Base-by-base conservation (phyloP, 2,888 invertebrate genomes). In the Cephonodes hylas region DNA sequence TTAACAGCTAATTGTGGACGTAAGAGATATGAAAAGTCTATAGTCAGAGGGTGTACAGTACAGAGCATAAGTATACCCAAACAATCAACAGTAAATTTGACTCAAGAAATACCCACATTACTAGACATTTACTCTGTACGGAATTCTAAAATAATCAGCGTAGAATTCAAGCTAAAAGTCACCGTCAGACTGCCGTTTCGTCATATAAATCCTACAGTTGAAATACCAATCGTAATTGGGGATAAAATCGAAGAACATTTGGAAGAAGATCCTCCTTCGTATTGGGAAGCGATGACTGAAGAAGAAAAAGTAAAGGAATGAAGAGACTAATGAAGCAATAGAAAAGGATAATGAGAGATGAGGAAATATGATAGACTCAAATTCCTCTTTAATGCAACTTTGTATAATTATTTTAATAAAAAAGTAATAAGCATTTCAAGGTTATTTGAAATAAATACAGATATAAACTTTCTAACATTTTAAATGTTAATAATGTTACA, bases 211-310 rank as follows among this genome's bases (percentile, higher is more conserved):
- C 58, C 67, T 7, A 62, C 63, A 4, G 48, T 65, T 0, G 67
- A 75, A 34, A 64, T 76, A 15, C 77, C 77, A 42, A 66, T 81
- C 42, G 71, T 74, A 2, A 72, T 80, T 42, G 75, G 76, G 13
- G 68, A 71, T 23, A 66, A 48, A 58, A 13, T 46, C n/a, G 59
- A 23, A 38, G 57, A 62, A 15, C 18, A 42, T 7, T 27, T 44
- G 13, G 66, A 68, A 42, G 61, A 63, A 10, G 63, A 63, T n/a
- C 70, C 72, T 25, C 73, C 74, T 6, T 68, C 72, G 0, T 73
- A 73, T 45, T 73, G 72, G 67, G 66, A 74, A 61, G 67, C 48
- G 1, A 72, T 74, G 67, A 63, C 61, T 23, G 71, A 71, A 65
- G 66, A 70, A 42, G 60, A 60, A 42, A 53, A 57, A 57, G 44